Base-by-base conservation (phyloP, 2,113 vertebrate genomes). In the Nyctereutes procyonoides region DNA sequence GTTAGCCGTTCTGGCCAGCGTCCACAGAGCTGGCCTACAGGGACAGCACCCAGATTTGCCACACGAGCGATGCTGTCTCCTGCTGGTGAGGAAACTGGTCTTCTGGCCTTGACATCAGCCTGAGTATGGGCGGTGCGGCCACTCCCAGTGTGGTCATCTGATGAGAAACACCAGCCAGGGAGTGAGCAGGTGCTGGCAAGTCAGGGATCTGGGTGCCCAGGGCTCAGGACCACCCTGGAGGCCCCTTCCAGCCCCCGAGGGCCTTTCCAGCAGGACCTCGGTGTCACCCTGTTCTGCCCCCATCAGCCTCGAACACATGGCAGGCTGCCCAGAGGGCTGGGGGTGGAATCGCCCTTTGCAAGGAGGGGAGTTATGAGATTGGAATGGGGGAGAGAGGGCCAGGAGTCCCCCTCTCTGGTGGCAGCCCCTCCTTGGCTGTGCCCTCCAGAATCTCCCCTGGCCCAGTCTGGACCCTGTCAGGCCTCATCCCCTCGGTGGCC, bases 1-100 rank as follows among this genome's bases (percentile, higher is more conserved):
- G 19, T 26, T 20, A 48, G 67, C 38, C 26, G 1, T 43, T n/a
- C 38, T n/a, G 26, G 58, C 30, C 10, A 22, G 12, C 32, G 11
- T n/a, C 51, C 20, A 0, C 1, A 8, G 19, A 7, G 17, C 8
- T 11, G 58, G 8, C 12, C 43, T 48, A 2, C 16, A 22, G 85
- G 43, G 17, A 32, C 38, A 65, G 32, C 58, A 5, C 19, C 17
- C 35, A 0, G 35, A 12, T 82, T 19, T 3, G 53, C 83, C 28
- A 19, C 32, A 32, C 1, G 4, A 20, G 63, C 14, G 9, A 13
- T 0, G 1, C 3, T 28, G 20, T 55, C 91, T 55, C n/a, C n/a
- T 22, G 5, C 3, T n/a, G 0, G 4, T 4, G 60, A 62, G 48
- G 32, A 65, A n/a, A 17, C 26, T 8, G 7, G 53, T 8, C 43